These are phyloP conservation scores for Drosophila micromelanica DNA, from an alignment of 1,140 invertebrate genomes.

Conservation along the genomic window DNA sequence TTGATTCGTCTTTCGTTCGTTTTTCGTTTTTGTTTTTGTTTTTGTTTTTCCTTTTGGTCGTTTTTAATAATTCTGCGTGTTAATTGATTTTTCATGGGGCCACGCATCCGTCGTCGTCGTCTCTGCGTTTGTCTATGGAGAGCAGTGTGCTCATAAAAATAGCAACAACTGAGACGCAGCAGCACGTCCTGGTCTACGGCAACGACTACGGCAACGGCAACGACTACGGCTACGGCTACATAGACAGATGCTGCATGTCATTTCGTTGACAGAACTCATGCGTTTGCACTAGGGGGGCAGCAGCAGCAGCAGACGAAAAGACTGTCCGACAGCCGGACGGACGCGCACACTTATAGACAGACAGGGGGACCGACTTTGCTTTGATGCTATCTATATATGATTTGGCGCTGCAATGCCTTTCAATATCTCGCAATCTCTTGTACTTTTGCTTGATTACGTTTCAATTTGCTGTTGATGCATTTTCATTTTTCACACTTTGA, in stretches of 20 bases:
- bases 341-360: constrained; percentile 35
- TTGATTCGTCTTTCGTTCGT: constrained; percentile 44
- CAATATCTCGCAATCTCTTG: constrained; percentile 45
- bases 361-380: constrained; percentile 32
- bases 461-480: constrained; percentile 62
- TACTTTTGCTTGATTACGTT: constrained; percentile 75
- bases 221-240: constrained; percentile 42
- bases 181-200: constrained; percentile 70
- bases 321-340: constrained; percentile 23
- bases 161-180: constrained; percentile 73
- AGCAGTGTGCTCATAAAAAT: constrained; percentile 75
- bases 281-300: constrained; percentile 48
- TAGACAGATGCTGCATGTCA: constrained; percentile 81
- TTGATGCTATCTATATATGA: constrained; percentile 51
- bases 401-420: constrained; percentile 24
- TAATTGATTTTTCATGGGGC: constrained; percentile 83
- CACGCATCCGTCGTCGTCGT: constrained; percentile 75
- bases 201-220: constrained; percentile 2
- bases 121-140: constrained; percentile 13
- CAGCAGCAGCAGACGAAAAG: not conserved
- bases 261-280: constrained; percentile 80
- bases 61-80: constrained; percentile 83
- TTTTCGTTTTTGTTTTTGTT: not conserved
- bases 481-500: constrained; percentile 53
- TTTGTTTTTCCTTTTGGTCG: constrained; percentile 58